These are phyloP conservation scores for Phataginus tricuspis DNA, from an alignment of 2,797 vertebrate species.

Conservation along the genomic window DNA sequence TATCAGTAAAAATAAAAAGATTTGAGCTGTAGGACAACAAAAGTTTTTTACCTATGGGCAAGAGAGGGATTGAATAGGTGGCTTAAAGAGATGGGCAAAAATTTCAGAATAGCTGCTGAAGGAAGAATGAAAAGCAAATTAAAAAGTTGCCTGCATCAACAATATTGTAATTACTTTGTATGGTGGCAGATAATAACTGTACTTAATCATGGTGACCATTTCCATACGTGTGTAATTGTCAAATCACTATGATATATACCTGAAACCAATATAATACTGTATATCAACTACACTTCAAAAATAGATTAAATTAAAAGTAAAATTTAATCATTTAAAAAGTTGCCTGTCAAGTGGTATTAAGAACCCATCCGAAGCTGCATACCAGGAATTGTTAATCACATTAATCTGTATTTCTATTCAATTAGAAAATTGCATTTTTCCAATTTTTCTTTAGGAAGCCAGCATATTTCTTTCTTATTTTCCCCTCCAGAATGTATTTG, in stretches of 20 bases:
- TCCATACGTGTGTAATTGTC: too few species aligned
- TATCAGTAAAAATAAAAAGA: background rate
- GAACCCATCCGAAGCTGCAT: background rate
- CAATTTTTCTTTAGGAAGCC: conserved; percentile 15
- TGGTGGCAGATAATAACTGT: too few species aligned
- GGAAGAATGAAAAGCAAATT: background rate
- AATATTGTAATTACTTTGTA: too few species aligned
- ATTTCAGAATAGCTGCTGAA: background rate
- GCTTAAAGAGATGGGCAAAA: background rate
- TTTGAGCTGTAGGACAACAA: background rate
- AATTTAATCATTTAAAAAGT: background rate
- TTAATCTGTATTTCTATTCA: background rate
- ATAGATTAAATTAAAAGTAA: too few species aligned
- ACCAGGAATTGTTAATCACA: background rate
- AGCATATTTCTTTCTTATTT: background rate
- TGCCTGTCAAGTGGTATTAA: background rate
- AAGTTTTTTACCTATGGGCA: background rate
- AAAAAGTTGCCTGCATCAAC: background rate
- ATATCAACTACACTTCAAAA: too few species aligned
- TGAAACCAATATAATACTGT: too few species aligned
- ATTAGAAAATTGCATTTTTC: too few species aligned
- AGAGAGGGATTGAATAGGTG: background rate
- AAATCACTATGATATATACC: too few species aligned
- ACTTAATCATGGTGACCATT: too few species aligned
- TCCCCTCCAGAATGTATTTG: background rate